phyloP scores from a whole-genome alignment of 2,888 invertebrate species.

The Drosophila greeni region DNA sequence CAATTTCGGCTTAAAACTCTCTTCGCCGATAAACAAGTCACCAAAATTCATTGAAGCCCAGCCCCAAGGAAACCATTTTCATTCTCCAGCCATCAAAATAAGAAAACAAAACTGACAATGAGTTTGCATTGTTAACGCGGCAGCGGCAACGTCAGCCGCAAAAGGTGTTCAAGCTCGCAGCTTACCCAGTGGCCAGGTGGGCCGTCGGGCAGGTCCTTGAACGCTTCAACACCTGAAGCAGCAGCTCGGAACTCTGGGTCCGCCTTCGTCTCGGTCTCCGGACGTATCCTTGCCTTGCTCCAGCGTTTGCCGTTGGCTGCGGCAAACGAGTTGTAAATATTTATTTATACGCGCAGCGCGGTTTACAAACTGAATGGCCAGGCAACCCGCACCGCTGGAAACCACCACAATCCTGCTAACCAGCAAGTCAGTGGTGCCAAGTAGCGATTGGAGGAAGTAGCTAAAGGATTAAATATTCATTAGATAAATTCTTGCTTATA shows the following conservation, averaged over 20 bases:
- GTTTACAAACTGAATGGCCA: slow-evolving; percentile 53
- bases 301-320: slow-evolving; percentile 68
- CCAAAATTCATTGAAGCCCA: slow-evolving; percentile 39
- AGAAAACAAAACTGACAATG: slow-evolving; percentile 64
- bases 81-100: slow-evolving; percentile 18
- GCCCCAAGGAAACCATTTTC: slow-evolving; percentile 37
- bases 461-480: not conserved
- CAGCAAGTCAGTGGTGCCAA: slow-evolving; percentile 19
- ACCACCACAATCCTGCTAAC: slow-evolving; percentile 17
- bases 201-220: slow-evolving; percentile 61
- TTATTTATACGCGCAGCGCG: slow-evolving; percentile 71
- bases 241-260: slow-evolving; percentile 27
- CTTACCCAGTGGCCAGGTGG: slow-evolving; percentile 44
- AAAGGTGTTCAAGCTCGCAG: slow-evolving; percentile 49
- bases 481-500: not conserved
- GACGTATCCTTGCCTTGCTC: slow-evolving; percentile 23
- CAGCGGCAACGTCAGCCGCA: slow-evolving; percentile 26
- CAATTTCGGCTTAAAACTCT: not conserved
- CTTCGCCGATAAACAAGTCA: slow-evolving; percentile 31
- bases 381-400: slow-evolving; percentile 23
- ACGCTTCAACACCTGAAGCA: slow-evolving; percentile 60
- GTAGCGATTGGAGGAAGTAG: not conserved
- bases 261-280: slow-evolving; percentile 18
- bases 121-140: slow-evolving; percentile 70
- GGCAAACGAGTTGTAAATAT: slow-evolving; percentile 74